Conservation (phyloP, 2,888 invertebrate species). For the Eristalis intricaria region DNA sequence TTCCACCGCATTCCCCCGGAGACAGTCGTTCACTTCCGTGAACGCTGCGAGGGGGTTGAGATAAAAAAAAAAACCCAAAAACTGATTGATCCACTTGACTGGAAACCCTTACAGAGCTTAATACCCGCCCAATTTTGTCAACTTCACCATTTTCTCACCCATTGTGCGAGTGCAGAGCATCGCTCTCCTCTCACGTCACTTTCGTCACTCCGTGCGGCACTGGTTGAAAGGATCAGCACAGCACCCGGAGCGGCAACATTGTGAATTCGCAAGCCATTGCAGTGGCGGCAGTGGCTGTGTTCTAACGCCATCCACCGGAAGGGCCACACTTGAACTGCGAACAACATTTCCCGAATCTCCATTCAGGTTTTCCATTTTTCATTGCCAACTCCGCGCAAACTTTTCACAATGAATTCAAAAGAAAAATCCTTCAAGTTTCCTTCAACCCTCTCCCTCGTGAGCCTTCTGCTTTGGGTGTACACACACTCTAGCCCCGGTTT, state of each 20-base stretch:
- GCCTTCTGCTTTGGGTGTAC: background rate
- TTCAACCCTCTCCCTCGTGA: background rate
- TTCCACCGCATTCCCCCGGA: background rate
- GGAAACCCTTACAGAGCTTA: conserved; percentile 6
- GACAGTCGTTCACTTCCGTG: conserved; percentile 3
- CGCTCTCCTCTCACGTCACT: background rate
- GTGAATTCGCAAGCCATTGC: conserved; percentile 22
- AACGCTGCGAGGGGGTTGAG: background rate
- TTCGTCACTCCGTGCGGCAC: background rate
- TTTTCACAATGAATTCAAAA: conserved; percentile 65
- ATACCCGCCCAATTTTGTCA: conserved; percentile 42
- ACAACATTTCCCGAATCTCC: conserved; percentile 45
- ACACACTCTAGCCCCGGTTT: background rate
- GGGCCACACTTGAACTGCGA: conserved; percentile 34
- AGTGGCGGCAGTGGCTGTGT: background rate
- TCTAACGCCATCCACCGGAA: conserved; percentile 16
- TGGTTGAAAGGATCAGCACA: conserved; percentile 22
- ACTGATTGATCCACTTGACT: conserved; percentile 19
- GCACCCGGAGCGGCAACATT: conserved; percentile 19
- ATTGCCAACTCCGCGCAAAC: conserved; percentile 57
- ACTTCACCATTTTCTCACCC: conserved; percentile 5
- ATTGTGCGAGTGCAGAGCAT: background rate
- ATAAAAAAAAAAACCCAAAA: background rate
- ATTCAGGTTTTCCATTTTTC: conserved; percentile 60
- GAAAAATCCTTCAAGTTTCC: conserved; percentile 51